Base-by-base conservation (phyloP, 2,797 vertebrate genomes). In the Eulemur mongoz region DNA sequence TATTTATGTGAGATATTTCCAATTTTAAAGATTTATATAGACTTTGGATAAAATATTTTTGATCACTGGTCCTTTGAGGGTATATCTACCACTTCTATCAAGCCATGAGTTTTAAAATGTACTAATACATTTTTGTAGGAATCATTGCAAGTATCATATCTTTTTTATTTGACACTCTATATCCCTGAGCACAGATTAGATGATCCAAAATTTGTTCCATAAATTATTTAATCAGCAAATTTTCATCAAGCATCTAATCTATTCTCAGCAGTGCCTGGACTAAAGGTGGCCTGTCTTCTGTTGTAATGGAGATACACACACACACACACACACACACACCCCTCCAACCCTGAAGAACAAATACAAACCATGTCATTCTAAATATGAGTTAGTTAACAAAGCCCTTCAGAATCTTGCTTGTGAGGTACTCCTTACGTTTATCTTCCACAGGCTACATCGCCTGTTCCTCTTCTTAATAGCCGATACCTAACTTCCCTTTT, bases 31-130 rank as follows among this genome's bases (percentile, higher is more conserved):
- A 80, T 43, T 76, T 92, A 81, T 12, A 69, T 12, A 67, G 43
- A 80, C n/a, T 96, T 95, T 86, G 27, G 73, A 32, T 40, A 67
- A 72, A 81, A 59, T 48, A 50, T 27, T 75, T 94, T 69, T 76
- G 32, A 73, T 54, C 61, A 32, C 18, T 88, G 81, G 38, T 11
- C 22, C 50, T 69, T 80, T 79, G 63, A 30, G 32, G 14, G 1
- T 35, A 0, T 54, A 87, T 50, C 43, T 48, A 90, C 69, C 67
- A 69, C 18, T 73, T 72, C 5, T 35, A 85, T 40, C 17, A 78
- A 79, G 50, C 43, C 27, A 23, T 11, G 43, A 50, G 9, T 65
- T 95, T 93, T 52, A 52, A 95, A 93, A 73, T 54, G 30, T 12
- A 57, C 23, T 57, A 57, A 57, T 57, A 57, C 4, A 35, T 63